Conservation (phyloP, 2,888 invertebrate genomes). For the Helleia helle region DNA sequence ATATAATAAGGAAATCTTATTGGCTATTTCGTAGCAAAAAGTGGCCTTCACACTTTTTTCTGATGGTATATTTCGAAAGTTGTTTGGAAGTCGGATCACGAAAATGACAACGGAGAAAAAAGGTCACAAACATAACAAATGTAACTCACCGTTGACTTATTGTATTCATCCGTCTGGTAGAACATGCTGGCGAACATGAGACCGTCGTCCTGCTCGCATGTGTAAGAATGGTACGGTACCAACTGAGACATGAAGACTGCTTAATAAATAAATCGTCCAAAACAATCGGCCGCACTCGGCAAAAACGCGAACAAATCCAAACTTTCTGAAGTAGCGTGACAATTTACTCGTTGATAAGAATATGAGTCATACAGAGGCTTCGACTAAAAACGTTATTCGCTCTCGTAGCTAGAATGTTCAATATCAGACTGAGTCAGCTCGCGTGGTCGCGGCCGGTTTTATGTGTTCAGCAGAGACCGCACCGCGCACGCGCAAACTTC, state of each 20-base stretch:
- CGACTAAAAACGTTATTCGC: conserved; percentile 46
- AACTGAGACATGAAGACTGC: conserved; percentile 76
- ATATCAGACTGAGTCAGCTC: conserved; percentile 69
- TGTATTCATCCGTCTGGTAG: conserved; percentile 63
- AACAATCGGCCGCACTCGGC: conserved; percentile 40
- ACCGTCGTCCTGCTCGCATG: conserved; percentile 69
- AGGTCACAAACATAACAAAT: conserved; percentile 5
- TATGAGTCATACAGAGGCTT: conserved; percentile 56
- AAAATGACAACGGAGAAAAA: conserved; percentile 12
- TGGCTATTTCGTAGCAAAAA: neutral
- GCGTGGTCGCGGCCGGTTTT: conserved; percentile 61
- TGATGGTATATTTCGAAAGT: conserved; percentile 34
- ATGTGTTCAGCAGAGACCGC: conserved; percentile 45
- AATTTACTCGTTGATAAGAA: conserved; percentile 57
- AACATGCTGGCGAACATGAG: conserved; percentile 73
- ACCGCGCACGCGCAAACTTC: conserved; percentile 58
- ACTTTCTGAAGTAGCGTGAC: conserved; percentile 37
- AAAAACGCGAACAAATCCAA: conserved; percentile 37
- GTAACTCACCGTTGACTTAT: conserved; percentile 57
- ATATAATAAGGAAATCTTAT: no score
- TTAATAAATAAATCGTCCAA: conserved; percentile 43
- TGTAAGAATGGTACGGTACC: conserved; percentile 71
- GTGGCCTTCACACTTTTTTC: conserved; percentile 5
- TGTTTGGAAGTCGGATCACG: conserved; percentile 38
- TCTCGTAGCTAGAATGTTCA: conserved; percentile 62